Base-by-base conservation (phyloP, 2,888 invertebrate genomes). In the Mythimna ferrago region DNA sequence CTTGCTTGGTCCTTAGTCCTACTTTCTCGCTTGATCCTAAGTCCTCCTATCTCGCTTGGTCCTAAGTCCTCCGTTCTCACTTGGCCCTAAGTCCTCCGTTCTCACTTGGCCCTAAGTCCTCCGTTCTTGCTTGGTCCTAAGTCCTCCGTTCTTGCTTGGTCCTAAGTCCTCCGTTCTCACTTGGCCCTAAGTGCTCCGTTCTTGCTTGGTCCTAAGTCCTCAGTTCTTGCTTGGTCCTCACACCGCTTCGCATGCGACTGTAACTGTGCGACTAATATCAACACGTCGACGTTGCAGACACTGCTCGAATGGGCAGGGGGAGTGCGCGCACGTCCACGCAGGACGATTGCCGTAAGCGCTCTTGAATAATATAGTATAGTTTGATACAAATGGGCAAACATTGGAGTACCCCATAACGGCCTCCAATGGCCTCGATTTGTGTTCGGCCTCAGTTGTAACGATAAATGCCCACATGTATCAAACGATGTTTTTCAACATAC, bases 341-440 rank as follows among this genome's bases (percentile, higher is more conserved):
- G 84, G 80, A 66, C 80, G 80, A 75, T 53, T 69, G 84, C 75
- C 81, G 80, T 80, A 80, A 80, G 80, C 81, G 60, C 21, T 64
- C 54, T 61, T 14, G 54, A 53, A 48, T 35, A 26, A 58, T 41
- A 58, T 19, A 58, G 14, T 58, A 26, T 2, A 16, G 48, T 48
- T 48, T 16, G 48, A 48, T 48, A 19, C 16, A 48, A 16, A 6
- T 48, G 19, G 48, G 5, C 48, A 48, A 16, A 19, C 48, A 48
- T 48, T 48, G 6, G 4, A 48, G 14, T 44, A 44, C 38, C 0
- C 9, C 38, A 9, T 44, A 11, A 11, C 11, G 41, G 41, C 41
- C 10, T 11, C 14, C 11, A 44, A 11, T 3, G 41, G 41, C 41
- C 10, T 11, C 14, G 14, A 11, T 4, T 3, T 14, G 14, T 3